Conservation (phyloP, 1,140 invertebrate genomes). For the Lamellibrachia luymesi region DNA sequence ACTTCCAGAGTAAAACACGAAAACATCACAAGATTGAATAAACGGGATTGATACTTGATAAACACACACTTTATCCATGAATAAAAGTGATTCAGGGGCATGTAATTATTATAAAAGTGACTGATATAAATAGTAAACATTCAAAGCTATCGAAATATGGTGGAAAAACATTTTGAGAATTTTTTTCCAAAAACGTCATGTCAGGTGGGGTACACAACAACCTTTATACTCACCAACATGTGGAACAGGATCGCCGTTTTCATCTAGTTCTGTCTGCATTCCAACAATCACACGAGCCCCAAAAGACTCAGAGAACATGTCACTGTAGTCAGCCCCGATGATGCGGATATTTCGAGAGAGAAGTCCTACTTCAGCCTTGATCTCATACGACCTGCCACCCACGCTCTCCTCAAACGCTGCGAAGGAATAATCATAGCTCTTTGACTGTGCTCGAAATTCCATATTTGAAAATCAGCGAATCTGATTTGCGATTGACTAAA, state of each 20-base stretch:
- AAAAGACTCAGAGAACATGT: slow-evolving; percentile 43
- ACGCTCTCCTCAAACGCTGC: background rate
- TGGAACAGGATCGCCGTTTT: background rate
- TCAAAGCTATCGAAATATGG: too few species aligned
- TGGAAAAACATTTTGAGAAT: too few species aligned
- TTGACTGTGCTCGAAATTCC: background rate
- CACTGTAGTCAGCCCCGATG: slow-evolving; percentile 43
- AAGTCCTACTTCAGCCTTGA: slow-evolving; percentile 49
- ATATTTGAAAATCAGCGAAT: background rate
- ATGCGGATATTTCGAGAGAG: slow-evolving; percentile 50
- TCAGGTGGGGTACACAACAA: too few species aligned
- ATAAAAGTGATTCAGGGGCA: too few species aligned
- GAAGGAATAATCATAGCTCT: background rate
- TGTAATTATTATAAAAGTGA: too few species aligned
- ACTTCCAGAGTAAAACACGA: too few species aligned
- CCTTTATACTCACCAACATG: background rate
- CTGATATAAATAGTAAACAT: too few species aligned
- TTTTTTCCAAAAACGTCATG: too few species aligned
- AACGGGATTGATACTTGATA: too few species aligned
- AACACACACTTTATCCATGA: too few species aligned
- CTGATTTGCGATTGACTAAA: background rate
- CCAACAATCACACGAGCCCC: slow-evolving; percentile 51
- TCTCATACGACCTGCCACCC: background rate
- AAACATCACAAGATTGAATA: too few species aligned
- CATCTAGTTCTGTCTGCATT: slow-evolving; percentile 8